Base-by-base conservation (phyloP, 2,797 vertebrate species). In the Oreochromis grahami region DNA sequence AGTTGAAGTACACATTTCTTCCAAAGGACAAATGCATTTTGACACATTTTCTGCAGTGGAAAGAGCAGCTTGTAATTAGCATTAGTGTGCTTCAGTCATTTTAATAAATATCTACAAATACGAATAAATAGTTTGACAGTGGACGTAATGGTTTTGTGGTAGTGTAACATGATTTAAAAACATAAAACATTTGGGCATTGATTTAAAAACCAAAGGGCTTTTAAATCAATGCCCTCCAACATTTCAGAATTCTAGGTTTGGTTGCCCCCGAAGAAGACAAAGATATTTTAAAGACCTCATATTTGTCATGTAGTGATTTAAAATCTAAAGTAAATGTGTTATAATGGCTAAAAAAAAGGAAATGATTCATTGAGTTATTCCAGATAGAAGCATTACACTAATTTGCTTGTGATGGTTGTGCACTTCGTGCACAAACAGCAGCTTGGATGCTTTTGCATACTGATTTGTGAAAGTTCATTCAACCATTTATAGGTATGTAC, bases 361-460 rank as follows among this genome's bases (percentile, higher is more conserved):
- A 21, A 19, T 26, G 5, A 32, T 65, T 45, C 3, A 21, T 3
- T 5, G 17, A 43, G 19, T 52, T 41, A 52, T 65, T 41, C 43
- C 17, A 63, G 72, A 76, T 19, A n/a, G 21, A 83, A 13, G 50
- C n/a, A 51, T 78, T 52, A 14, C 51, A 65, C 17, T 60, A 34
- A 36, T 13, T 68, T 82, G 5, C 19, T 41, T 41, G 43, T 55
- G 48, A 29, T 45, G 7, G 15, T 53, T 79, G 32, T 21, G 51
- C n/a, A 83, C 9, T 51, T 19, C 63, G 52, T 72, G 15, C 55
- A 63, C 32, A 12, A 58, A 53, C 41, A 70, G 41, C 21, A 21
- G 7, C 32, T 60, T 21, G 19, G 50, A 76, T 43, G 32, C 10
- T 79, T 94, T 93, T 94, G 91, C 92, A 82, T 86, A 82, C 38